These are phyloP conservation scores for Threskiornis aethiopicus DNA, from an alignment of 2,797 vertebrate genomes.

Conservation along the genomic window DNA sequence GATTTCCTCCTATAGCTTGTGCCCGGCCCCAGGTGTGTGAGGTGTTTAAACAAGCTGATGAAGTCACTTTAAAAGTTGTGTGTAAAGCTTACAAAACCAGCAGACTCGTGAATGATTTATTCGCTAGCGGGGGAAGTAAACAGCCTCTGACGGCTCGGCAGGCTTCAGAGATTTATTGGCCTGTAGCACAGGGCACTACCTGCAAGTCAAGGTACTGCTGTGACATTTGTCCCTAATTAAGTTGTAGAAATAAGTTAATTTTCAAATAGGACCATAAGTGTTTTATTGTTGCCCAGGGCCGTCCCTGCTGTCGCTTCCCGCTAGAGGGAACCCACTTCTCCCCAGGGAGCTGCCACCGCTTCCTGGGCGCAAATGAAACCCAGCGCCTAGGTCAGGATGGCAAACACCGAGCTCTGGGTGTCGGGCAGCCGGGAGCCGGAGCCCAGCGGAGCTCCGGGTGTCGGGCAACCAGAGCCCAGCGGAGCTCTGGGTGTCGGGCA, in stretches of 20 bases:
- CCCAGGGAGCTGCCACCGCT: not conserved
- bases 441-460: not conserved
- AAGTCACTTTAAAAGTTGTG: not conserved
- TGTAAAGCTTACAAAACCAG: not conserved
- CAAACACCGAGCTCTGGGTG: not conserved
- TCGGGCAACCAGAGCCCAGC: too few relatives aligned
- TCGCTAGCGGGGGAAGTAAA: not conserved
- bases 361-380: not conserved
- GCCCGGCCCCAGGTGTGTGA: not conserved
- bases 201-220: not conserved
- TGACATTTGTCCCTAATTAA: not conserved
- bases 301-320: not conserved
- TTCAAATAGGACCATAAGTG: not conserved
- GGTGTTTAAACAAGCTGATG: not conserved
- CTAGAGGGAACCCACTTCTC: not conserved
- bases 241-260: not conserved
- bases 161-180: not conserved
- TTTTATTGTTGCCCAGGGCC: not conserved
- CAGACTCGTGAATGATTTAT: not conserved
- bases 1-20: not conserved
- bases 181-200: not conserved
- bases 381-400: rapidly evolving
- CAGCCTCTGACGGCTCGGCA: not conserved
- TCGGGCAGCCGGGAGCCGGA: not conserved
- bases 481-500: too few relatives aligned